Percentiles rank a stretch among this genome's conserved stretches.
Conservation (phyloP, 2,797 vertebrate species). For the Microctenopoma stevenorrisi region DNA sequence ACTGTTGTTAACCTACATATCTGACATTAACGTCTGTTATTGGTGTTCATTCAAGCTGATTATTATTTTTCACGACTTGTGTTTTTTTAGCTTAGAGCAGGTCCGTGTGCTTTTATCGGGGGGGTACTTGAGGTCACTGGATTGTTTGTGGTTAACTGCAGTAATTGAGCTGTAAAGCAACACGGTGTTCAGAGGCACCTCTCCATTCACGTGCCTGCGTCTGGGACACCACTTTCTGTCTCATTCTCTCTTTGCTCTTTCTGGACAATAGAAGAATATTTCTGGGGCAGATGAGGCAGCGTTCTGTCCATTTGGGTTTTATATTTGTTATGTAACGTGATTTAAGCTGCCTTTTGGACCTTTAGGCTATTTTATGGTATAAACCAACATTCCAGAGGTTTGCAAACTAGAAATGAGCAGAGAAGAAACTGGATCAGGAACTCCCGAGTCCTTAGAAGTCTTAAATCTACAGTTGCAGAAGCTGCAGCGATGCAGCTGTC, state of each 20-base stretch:
- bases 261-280: background rate
- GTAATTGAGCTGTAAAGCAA: background rate
- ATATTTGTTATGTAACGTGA: background rate
- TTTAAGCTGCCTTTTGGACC: background rate
- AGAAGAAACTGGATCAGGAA: background rate
- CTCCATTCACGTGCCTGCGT: background rate
- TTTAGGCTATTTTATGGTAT: background rate
- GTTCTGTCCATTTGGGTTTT: background rate
- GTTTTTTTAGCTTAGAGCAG: slow-evolving; percentile 3
- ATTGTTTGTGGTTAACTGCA: background rate
- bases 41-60: background rate
- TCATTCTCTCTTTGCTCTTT: background rate
- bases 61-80: background rate
- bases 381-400: background rate
- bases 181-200: background rate
- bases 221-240: no score
- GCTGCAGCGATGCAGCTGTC: no score
- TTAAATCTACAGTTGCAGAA: no score
- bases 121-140: background rate
- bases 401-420: no score
- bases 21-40: slow-evolving; percentile 34
- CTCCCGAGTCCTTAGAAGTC: no score
- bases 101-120: background rate
- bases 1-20: slow-evolving; percentile 70
- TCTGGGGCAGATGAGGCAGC: background rate